phyloP scores from a whole-genome alignment of 2,888 invertebrate species.

The Spilosoma lubricipeda region DNA sequence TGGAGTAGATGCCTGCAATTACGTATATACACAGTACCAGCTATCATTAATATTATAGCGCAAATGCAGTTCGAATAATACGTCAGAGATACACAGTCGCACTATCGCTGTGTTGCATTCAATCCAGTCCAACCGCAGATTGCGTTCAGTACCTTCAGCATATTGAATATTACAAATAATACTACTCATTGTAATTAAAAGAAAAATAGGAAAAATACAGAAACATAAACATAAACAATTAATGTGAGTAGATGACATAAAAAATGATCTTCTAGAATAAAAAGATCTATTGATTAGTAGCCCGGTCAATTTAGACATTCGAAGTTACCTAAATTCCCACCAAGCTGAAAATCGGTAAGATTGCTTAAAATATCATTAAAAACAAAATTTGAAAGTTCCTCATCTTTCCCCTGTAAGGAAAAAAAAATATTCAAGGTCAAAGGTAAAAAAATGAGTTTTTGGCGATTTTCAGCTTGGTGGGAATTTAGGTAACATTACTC shows the following conservation, averaged over 20 bases:
- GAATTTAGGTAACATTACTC: too few relatives aligned
- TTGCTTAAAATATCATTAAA: too few relatives aligned
- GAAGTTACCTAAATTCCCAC: too few relatives aligned
- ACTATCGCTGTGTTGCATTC: not conserved
- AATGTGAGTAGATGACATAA: not conserved
- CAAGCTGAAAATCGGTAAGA: too few relatives aligned
- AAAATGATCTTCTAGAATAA: not conserved
- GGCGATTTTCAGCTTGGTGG: too few relatives aligned
- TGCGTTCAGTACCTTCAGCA: not conserved
- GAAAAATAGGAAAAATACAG: not conserved
- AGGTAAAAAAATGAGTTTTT: too few relatives aligned
- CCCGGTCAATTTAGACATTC: too few relatives aligned
- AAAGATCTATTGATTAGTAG: too few relatives aligned
- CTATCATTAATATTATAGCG: not conserved
- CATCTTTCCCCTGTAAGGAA: too few relatives aligned
- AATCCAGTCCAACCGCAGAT: not conserved
- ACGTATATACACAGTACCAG: constrained; percentile 11
- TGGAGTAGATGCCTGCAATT: constrained; percentile 30
- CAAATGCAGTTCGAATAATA: not conserved
- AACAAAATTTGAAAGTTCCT: too few relatives aligned
- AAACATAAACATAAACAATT: not conserved
- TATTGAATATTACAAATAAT: not conserved
- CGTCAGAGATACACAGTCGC: not conserved
- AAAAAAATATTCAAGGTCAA: too few relatives aligned
- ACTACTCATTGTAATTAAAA: too few relatives aligned